These are phyloP conservation scores for Zosterops lateralis DNA, from an alignment of 2,113 vertebrate genomes.

Conservation along the genomic window DNA sequence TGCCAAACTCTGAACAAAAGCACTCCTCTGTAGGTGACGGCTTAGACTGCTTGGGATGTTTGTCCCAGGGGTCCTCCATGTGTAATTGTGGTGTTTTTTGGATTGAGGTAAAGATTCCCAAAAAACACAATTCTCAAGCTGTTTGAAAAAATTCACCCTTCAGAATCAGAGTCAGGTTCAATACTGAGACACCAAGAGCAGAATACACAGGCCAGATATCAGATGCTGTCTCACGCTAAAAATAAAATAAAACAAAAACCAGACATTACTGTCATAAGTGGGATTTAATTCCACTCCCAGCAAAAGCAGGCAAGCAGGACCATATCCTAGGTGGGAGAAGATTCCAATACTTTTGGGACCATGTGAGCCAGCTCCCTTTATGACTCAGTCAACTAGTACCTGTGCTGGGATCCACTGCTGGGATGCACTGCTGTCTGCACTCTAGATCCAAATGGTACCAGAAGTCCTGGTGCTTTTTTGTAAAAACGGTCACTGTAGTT, in stretches of 20 bases:
- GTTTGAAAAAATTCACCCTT: background rate
- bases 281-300: background rate
- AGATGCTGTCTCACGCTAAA: background rate
- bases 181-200: background rate
- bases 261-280: background rate
- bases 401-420: background rate
- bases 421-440: background rate
- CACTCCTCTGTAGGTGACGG: background rate
- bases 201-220: background rate
- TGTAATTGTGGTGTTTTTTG: background rate
- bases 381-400: background rate
- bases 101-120: background rate
- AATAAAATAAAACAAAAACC: background rate
- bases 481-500: background rate
- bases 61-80: fast-evolving
- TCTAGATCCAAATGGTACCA: background rate
- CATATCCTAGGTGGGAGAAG: background rate
- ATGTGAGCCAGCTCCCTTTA: background rate
- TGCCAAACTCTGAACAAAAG: background rate
- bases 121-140: background rate
- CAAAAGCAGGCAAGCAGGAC: background rate
- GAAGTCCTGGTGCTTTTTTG: background rate
- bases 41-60: background rate
- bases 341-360: background rate
- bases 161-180: background rate